Percentiles rank a stretch among this genome's conserved stretches.
These are phyloP conservation scores for Leptopterna dolabrata DNA, from an alignment of 2,888 invertebrate species.

Conservation along the genomic window DNA sequence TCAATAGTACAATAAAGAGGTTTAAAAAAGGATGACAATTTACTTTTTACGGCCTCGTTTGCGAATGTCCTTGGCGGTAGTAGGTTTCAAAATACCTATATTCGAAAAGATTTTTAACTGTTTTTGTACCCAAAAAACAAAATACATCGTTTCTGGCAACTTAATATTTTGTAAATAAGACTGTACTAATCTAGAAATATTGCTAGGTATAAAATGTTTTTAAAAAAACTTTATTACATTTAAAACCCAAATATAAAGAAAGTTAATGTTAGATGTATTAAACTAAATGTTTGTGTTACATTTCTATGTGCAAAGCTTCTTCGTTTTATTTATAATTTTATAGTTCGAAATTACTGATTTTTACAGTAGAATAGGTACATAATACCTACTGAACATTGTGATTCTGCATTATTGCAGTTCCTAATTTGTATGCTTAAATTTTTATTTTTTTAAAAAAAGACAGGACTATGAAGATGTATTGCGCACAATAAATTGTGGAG, in stretches of 20 bases:
- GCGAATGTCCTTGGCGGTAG: neutral
- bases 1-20: conserved; percentile 48
- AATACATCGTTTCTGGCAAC: neutral
- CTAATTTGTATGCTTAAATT: conserved; percentile 34
- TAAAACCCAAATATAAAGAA: neutral
- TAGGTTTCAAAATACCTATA: neutral
- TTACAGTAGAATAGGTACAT: neutral
- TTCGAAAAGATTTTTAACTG: neutral
- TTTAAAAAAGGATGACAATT: neutral
- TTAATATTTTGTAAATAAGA: conserved; percentile 22
- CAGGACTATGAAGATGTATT: conserved; percentile 30
- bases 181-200: conserved; percentile 12
- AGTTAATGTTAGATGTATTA: neutral
- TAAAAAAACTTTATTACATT: neutral
- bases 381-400: conserved; percentile 29
- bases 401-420: conserved; percentile 39
- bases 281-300: neutral
- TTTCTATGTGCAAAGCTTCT: conserved; percentile 37
- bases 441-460: conserved; percentile 33
- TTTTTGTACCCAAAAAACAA: neutral
- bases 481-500: neutral
- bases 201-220: neutral
- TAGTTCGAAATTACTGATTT: neutral
- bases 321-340: neutral
- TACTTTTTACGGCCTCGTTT: neutral